phyloP scores from a whole-genome alignment of 2,113 vertebrate species.

The Mus musculus region GRCm39 chr10:16501501-16502000 shows the following conservation, averaged over 20 bases:
- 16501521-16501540: neutral
- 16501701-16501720: neutral
- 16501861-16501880: neutral
- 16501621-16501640: neutral
- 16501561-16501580: neutral
- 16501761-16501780: neutral
- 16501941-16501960: neutral
- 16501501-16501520: neutral
- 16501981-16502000: conserved; percentile 22
- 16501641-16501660: neutral
- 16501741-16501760: neutral
- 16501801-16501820: neutral
- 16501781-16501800: neutral
- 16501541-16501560: neutral
- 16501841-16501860: neutral
- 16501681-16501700: neutral
- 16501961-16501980: neutral
- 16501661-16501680: neutral
- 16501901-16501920: conserved; percentile 16
- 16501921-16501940: neutral
- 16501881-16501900: neutral
- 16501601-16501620: neutral
- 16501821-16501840: neutral
- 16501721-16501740: neutral
- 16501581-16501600: neutral